Conservation (phyloP, 2,888 invertebrate genomes). For the Boloria euphrosyne region DNA sequence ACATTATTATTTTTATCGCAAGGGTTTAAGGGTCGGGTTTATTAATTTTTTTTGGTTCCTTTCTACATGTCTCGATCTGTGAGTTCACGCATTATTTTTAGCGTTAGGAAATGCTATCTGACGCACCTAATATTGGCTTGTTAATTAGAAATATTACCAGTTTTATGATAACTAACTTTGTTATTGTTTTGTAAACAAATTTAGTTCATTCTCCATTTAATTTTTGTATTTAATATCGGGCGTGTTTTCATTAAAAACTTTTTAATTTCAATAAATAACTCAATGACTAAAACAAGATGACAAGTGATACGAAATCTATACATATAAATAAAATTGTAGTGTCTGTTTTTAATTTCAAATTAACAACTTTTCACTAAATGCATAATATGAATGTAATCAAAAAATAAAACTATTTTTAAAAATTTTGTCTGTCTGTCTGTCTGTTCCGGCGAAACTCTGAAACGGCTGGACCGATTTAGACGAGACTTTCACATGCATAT, state of each 20-base stretch:
- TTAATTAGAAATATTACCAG: conserved; percentile 1
- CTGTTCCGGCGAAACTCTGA: no score
- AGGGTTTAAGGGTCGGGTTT: conserved; percentile 34
- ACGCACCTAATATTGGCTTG: conserved; percentile 27
- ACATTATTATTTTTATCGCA: conserved; percentile 43
- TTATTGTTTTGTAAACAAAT: background rate
- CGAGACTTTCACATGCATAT: no score
- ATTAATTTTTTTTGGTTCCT: conserved; percentile 53
- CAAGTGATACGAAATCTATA: conserved; percentile 10
- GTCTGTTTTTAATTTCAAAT: no score
- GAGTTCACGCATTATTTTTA: conserved; percentile 56
- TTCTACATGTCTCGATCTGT: conserved; percentile 51
- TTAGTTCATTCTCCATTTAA: background rate
- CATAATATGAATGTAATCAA: no score
- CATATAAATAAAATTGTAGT: no score
- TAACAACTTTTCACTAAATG: no score
- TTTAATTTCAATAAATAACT: background rate
- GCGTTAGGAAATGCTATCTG: conserved; percentile 34
- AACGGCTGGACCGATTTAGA: no score
- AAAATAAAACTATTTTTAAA: no score
- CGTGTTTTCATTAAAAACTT: background rate
- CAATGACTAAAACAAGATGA: background rate
- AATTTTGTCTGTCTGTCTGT: no score
- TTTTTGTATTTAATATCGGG: background rate
- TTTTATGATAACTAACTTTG: background rate